Evolutionary conservation across 2,113 vertebrate species (phyloP).

Genomic region (Megaleporinus macrocephalus): DNA sequence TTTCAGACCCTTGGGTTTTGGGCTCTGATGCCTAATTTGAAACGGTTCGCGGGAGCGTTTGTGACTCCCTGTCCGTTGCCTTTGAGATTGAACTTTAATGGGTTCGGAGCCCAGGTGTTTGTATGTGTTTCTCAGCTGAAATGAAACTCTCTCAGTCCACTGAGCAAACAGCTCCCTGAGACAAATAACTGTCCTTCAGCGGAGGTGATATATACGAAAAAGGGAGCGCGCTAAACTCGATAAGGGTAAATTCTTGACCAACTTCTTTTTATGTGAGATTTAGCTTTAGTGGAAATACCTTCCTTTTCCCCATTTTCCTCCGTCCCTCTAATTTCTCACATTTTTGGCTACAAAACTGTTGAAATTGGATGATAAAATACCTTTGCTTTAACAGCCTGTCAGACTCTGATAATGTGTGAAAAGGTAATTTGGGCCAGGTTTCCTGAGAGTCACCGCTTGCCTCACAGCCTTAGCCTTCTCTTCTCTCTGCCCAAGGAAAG

Average conservation of each 20-base stretch:
- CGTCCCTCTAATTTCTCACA: conserved; percentile 56
- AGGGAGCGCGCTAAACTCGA: not conserved
- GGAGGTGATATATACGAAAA: conserved; percentile 38
- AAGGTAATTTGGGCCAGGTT: conserved; percentile 64
- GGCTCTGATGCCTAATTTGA: not conserved
- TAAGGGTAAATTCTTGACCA: conserved; percentile 33
- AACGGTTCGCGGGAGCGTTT: not conserved
- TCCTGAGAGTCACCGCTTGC: conserved; percentile 10
- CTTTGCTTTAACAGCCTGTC: conserved; percentile 71
- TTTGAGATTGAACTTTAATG: conserved; percentile 19
- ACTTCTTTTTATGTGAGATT: conserved; percentile 42
- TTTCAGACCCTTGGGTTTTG: not conserved
- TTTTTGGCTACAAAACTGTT: conserved; percentile 61
- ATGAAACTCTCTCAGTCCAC: conserved; percentile 31
- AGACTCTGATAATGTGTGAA: conserved; percentile 69
- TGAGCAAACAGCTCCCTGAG: conserved; percentile 29
- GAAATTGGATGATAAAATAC: conserved; percentile 72
- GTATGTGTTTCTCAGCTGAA: conserved; percentile 23
- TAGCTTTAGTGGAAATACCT: conserved; percentile 52
- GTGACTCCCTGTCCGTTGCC: conserved; percentile 15
- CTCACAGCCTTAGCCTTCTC: conserved; percentile 11
- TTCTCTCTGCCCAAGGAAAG: not conserved
- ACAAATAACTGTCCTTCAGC: conserved; percentile 4
- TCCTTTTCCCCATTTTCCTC: conserved; percentile 52
- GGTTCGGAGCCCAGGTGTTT: conserved; percentile 11